Evolutionary conservation across 2,113 vertebrate species (phyloP).

Genomic region (Oncorhynchus clarkii): DNA sequence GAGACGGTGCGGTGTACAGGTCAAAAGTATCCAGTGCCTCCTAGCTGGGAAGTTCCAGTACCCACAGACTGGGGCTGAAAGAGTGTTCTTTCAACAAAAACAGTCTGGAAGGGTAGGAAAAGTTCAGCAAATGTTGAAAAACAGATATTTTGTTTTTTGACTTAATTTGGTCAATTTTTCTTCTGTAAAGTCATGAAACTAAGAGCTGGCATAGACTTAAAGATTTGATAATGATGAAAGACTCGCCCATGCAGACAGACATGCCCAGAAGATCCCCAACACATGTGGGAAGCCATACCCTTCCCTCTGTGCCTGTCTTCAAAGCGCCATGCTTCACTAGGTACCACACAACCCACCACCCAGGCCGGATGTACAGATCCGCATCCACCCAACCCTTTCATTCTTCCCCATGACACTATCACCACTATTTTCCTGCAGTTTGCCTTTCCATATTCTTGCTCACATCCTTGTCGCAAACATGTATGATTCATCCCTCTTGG

Average conservation of each 20-base stretch:
- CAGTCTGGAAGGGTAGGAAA: slow-evolving; percentile 15
- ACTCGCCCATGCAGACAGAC: no score
- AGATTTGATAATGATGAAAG: no score
- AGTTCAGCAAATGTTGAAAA: slow-evolving; percentile 4
- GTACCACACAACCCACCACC: no score
- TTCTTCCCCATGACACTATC: background rate
- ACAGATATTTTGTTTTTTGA: no score
- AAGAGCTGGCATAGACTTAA: no score
- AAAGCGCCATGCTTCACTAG: no score
- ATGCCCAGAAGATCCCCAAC: no score
- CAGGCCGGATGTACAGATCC: background rate
- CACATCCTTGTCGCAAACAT: background rate
- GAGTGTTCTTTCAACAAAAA: slow-evolving; percentile 38
- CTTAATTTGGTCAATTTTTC: background rate
- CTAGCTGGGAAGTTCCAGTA: background rate
- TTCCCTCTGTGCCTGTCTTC: no score
- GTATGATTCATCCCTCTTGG: background rate
- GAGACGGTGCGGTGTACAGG: slow-evolving; percentile 48
- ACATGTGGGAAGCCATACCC: no score
- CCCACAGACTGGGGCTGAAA: slow-evolving; percentile 43
- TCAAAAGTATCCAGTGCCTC: slow-evolving; percentile 55
- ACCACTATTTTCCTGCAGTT: background rate
- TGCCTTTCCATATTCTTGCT: background rate
- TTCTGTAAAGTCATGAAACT: no score
- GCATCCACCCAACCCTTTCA: background rate